phyloP scores from a whole-genome alignment of 2,113 vertebrate genomes.

The Paratilapia polleni region DNA sequence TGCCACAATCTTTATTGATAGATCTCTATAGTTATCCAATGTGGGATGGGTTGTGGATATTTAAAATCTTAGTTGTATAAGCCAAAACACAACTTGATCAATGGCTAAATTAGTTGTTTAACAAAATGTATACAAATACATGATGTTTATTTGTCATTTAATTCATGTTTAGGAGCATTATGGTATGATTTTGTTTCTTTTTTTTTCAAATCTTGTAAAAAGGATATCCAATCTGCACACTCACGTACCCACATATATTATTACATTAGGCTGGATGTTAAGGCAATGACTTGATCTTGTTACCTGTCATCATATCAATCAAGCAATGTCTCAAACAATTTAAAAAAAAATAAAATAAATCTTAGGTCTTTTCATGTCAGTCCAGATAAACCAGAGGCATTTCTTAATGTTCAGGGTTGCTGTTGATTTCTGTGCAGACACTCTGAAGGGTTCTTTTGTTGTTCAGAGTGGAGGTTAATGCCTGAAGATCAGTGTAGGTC shows the following conservation, averaged over 20 bases:
- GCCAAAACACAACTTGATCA: not conserved
- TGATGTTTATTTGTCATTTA: no score
- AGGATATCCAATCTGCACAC: no score
- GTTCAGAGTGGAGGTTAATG: not conserved
- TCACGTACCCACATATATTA: no score
- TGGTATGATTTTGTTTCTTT: no score
- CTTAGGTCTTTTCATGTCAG: not conserved
- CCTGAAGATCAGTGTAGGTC: not conserved
- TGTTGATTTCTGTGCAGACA: not conserved
- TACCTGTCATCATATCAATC: not conserved
- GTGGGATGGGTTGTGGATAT: not conserved
- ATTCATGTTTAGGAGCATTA: no score
- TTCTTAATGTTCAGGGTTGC: not conserved
- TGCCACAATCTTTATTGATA: no score
- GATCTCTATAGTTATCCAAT: not conserved
- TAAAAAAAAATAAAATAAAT: not conserved
- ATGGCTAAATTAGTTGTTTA: rapidly evolving
- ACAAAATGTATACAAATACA: not conserved
- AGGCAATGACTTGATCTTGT: not conserved
- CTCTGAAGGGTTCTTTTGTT: no score
- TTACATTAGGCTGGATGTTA: not conserved
- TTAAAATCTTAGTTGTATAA: not conserved
- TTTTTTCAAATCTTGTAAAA: no score
- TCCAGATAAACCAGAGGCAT: not conserved
- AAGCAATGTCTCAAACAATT: not conserved